These are phyloP conservation scores for Microvelia longipes DNA, from an alignment of 1,140 invertebrate genomes.

Conservation along the genomic window DNA sequence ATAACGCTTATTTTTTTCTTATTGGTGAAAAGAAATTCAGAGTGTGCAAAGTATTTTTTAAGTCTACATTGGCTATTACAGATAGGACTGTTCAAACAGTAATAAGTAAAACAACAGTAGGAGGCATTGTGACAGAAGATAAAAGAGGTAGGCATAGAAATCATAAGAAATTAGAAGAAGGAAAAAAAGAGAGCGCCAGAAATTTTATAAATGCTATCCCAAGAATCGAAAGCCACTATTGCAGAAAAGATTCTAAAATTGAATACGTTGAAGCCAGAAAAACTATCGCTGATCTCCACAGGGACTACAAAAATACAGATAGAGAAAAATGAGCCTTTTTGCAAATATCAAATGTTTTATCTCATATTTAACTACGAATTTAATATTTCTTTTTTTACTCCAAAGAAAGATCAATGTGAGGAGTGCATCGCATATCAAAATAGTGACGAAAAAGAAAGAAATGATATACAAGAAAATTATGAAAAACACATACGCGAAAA, in stretches of 20 bases:
- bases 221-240: slow-evolving; percentile 13
- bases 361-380: slow-evolving; percentile 16
- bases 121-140: slow-evolving; percentile 11
- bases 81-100: not conserved
- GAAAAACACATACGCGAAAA: too few relatives aligned
- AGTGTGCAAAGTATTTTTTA: not conserved
- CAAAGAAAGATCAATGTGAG: slow-evolving; percentile 22
- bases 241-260: slow-evolving; percentile 8
- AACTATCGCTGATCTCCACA: slow-evolving; percentile 12
- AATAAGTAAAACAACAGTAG: slow-evolving; percentile 1
- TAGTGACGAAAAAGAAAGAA: not conserved
- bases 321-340: slow-evolving; percentile 9
- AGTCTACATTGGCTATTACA: not conserved
- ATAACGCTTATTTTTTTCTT: not conserved
- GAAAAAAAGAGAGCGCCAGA: slow-evolving; percentile 10
- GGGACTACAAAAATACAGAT: slow-evolving; percentile 12
- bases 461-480: too few relatives aligned
- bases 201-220: slow-evolving; percentile 15
- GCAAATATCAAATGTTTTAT: slow-evolving; percentile 15
- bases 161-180: slow-evolving; percentile 10
- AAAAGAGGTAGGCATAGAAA: slow-evolving; percentile 11
- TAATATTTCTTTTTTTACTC: slow-evolving; percentile 21
- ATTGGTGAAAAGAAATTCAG: not conserved
- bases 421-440: slow-evolving; percentile 16
- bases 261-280: slow-evolving; percentile 18